A percentile compares a stretch with the other conserved stretches of the same genome.
phyloP scores from a whole-genome alignment of 2,888 invertebrate species.

The Chesias legatella region DNA sequence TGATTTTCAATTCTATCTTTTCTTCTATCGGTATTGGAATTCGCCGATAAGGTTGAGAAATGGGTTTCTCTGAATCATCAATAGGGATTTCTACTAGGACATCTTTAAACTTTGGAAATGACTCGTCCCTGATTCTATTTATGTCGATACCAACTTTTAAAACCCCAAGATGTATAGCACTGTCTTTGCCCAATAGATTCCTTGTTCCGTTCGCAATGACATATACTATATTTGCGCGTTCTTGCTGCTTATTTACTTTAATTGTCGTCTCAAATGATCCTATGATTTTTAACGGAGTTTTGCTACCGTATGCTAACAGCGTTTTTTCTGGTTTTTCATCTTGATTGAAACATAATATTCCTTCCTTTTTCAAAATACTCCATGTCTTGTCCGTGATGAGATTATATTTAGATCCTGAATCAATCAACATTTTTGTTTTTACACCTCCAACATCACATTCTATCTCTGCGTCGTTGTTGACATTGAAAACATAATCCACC shows the following conservation, averaged over 20 bases:
- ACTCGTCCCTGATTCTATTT: constrained; percentile 2
- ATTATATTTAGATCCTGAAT: constrained; percentile 29
- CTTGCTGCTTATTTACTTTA: background rate
- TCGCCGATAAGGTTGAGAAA: constrained; percentile 20
- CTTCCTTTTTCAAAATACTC: constrained; percentile 17
- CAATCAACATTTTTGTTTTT: constrained; percentile 23
- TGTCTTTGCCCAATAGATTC: constrained; percentile 19
- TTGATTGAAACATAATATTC: too few species aligned
- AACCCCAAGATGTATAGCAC: constrained; percentile 17
- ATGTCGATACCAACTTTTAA: constrained; percentile 14
- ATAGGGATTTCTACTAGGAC: constrained; percentile 17
- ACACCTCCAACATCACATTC: constrained; percentile 22
- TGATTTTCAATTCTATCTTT: constrained; percentile 22
- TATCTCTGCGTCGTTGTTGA: too few species aligned
- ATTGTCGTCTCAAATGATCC: constrained; percentile 22
- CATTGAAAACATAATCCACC: too few species aligned
- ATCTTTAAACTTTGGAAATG: constrained; percentile 31
- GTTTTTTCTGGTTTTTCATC: too few species aligned
- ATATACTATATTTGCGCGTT: constrained; percentile 19
- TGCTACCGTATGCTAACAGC: too few species aligned
- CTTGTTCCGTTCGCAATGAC: constrained; percentile 22
- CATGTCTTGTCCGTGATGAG: constrained; percentile 28
- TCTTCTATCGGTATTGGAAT: constrained; percentile 17
- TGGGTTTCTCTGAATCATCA: constrained; percentile 12
- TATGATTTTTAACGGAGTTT: constrained; percentile 19